Percentiles rank a stretch among this genome's conserved stretches.
These are phyloP conservation scores for Scaptomyza parva DNA, from an alignment of 2,888 invertebrate species.

Conservation along the genomic window DNA sequence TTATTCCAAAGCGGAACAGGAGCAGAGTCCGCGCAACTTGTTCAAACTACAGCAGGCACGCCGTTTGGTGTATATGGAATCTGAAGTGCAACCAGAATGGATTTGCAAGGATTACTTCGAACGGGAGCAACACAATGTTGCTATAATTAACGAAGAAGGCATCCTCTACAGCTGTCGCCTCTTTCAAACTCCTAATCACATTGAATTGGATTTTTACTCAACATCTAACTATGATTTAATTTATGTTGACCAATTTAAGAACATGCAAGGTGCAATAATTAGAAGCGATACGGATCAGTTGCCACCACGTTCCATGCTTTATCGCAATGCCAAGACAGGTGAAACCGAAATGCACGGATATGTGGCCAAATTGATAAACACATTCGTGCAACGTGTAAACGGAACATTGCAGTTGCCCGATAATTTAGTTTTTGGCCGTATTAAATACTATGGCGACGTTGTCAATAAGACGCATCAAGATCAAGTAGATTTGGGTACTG, in stretches of 20 bases:
- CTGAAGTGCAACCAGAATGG: background rate
- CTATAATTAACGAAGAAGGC: background rate
- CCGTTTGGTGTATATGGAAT: background rate
- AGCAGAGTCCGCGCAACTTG: background rate
- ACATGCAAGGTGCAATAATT: constrained; percentile 5
- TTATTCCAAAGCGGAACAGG: constrained; percentile 1
- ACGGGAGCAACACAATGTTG: constrained; percentile 9
- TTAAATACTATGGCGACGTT: background rate
- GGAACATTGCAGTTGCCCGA: constrained; percentile 22
- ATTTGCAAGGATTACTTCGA: constrained; percentile 4
- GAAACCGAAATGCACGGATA: background rate
- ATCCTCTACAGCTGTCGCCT: constrained; percentile 3
- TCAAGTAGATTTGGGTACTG: constrained; percentile 48
- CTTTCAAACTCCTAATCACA: background rate
- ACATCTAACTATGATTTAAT: background rate
- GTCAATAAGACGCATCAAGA: background rate
- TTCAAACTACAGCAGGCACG: constrained; percentile 1
- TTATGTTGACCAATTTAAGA: constrained; percentile 4
- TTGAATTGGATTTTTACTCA: background rate
- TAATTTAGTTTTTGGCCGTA: background rate
- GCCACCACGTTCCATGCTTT: background rate
- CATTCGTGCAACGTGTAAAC: background rate
- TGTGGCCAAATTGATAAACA: background rate
- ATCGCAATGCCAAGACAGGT: background rate
- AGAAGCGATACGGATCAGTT: background rate